A percentile compares a stretch with the other conserved stretches of the same genome.
Conservation (phyloP, 2,888 invertebrate species). For the Pseudococcus jackbeardsleyi region DNA sequence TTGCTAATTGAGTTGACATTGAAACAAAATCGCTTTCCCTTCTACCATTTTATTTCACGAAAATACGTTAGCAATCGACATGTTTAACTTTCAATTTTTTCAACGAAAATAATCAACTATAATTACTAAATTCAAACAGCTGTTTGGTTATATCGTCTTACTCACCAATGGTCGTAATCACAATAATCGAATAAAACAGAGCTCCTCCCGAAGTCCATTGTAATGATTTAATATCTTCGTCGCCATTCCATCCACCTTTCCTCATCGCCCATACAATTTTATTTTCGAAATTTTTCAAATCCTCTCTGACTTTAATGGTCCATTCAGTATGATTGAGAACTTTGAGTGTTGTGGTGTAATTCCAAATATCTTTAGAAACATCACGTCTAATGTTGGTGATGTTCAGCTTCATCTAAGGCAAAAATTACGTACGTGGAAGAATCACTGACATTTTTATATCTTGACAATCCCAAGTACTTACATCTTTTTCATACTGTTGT, state of each 20-base stretch:
- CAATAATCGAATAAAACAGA: slow-evolving; percentile 94
- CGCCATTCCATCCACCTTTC: slow-evolving; percentile 91
- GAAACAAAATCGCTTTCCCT: neutral
- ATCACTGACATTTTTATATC: neutral
- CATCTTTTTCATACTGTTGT: slow-evolving; percentile 80
- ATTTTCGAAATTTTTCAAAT: slow-evolving; percentile 75
- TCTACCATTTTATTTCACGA: neutral
- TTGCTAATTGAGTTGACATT: neutral
- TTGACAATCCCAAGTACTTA: slow-evolving; percentile 69
- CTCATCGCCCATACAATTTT: slow-evolving; percentile 86
- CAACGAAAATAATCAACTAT: neutral
- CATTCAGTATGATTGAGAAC: slow-evolving; percentile 83
- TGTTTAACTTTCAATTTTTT: too few species aligned
- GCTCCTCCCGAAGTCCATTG: slow-evolving; percentile 93
- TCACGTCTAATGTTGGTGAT: slow-evolving; percentile 80
- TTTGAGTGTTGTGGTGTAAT: slow-evolving; percentile 75
- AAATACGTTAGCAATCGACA: neutral
- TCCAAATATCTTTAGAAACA: slow-evolving; percentile 85
- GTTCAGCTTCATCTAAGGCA: slow-evolving; percentile 80
- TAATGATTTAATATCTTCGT: slow-evolving; percentile 73
- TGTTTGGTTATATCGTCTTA: slow-evolving; percentile 66
- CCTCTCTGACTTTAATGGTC: slow-evolving; percentile 78
- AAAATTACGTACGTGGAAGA: neutral
- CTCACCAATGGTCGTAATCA: slow-evolving; percentile 95
- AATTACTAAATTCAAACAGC: neutral